Evolutionary conservation across 2,113 vertebrate genomes (phyloP).

Genomic region (Peromyscus leucopus): DNA sequence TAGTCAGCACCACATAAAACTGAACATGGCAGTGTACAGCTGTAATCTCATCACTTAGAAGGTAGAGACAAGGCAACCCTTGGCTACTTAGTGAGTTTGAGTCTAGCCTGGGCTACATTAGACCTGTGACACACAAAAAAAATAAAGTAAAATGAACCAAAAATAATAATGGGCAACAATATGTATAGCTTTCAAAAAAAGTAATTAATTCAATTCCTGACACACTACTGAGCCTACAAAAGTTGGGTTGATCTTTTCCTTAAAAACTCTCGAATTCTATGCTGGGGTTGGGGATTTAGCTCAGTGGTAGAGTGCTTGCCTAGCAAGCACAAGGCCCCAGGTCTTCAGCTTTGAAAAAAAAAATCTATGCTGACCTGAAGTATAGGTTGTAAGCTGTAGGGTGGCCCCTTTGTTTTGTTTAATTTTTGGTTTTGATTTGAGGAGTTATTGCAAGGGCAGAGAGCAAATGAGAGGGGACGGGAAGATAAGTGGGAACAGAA

Average conservation of each 20-base stretch:
- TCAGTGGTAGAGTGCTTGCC: too few species aligned
- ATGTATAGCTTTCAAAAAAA: neutral
- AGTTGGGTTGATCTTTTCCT: neutral
- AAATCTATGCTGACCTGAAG: neutral
- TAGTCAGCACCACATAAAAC: neutral
- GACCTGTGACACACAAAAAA: neutral
- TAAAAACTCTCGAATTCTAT: neutral
- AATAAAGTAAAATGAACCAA: neutral
- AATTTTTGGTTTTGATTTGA: neutral
- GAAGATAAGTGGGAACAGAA: neutral
- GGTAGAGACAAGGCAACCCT: neutral
- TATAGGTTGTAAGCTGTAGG: neutral
- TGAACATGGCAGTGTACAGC: neutral
- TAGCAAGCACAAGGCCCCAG: too few species aligned
- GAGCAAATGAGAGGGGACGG: neutral
- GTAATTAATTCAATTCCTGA: constrained; percentile 12
- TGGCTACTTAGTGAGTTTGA: neutral
- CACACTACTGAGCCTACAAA: neutral
- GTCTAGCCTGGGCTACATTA: neutral
- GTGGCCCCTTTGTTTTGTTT: neutral
- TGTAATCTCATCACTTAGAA: neutral
- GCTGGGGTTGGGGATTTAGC: too few species aligned
- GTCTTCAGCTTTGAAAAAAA: too few species aligned
- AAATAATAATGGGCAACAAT: neutral
- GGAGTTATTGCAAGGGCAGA: neutral